A percentile compares a stretch with the other conserved stretches of the same genome.
phyloP scores from a whole-genome alignment of 1,140 invertebrate genomes.

The Cardiocondyla obscurior region DNA sequence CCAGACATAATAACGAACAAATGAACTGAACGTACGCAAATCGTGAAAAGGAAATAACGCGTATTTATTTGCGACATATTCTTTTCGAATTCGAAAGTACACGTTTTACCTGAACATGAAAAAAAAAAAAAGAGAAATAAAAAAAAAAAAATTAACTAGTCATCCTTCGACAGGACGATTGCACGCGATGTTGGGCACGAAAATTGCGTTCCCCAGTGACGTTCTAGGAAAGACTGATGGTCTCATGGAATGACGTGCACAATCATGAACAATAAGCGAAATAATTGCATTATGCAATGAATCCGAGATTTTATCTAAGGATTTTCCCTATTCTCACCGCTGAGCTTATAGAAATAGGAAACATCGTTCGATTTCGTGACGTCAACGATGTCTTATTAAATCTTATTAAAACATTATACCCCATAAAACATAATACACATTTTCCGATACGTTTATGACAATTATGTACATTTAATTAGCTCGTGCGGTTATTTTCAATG shows the following conservation, averaged over 20 bases:
- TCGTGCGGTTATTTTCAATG: neutral
- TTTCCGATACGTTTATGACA: neutral
- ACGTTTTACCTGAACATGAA: constrained; percentile 31
- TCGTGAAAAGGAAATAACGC: constrained; percentile 3
- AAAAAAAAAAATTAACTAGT: constrained; percentile 43
- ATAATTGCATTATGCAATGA: constrained; percentile 50
- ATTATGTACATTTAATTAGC: neutral
- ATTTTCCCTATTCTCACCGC: constrained; percentile 38
- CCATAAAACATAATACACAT: neutral
- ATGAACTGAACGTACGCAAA: neutral
- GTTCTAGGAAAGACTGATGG: constrained; percentile 30
- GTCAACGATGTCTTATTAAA: neutral
- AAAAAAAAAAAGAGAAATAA: no score
- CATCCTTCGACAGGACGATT: constrained; percentile 50
- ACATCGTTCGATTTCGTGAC: constrained; percentile 12
- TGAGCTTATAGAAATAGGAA: neutral
- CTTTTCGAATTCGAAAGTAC: constrained; percentile 41
- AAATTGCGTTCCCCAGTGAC: constrained; percentile 40
- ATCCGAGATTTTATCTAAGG: constrained; percentile 44
- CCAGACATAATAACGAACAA: constrained; percentile 35
- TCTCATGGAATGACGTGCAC: constrained; percentile 52
- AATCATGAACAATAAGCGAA: constrained; percentile 16
- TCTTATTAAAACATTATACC: neutral
- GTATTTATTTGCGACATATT: constrained; percentile 42
- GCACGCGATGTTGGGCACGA: constrained; percentile 52